Conservation (phyloP, 2,888 invertebrate genomes). For the Unio delphinus region DNA sequence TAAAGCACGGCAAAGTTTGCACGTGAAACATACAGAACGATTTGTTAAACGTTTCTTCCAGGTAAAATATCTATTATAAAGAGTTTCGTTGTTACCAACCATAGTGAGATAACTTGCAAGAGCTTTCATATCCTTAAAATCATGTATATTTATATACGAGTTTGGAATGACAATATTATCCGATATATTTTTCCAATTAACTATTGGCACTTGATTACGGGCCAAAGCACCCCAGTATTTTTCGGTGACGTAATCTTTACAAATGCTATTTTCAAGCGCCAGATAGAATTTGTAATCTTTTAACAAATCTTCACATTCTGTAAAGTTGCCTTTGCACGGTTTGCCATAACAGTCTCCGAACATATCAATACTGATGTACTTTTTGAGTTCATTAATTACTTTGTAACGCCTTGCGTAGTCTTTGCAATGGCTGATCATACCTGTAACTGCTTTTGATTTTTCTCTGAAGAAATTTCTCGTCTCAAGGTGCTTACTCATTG, state of each 20-base stretch:
- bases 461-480: conserved; percentile 23
- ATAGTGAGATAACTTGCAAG: conserved; percentile 34
- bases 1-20: conserved; percentile 48
- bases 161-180: conserved; percentile 17
- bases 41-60: conserved; percentile 43
- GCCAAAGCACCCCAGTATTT: conserved; percentile 50
- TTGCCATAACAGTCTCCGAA: conserved; percentile 15
- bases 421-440: conserved; percentile 32
- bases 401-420: conserved; percentile 28
- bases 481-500: neutral
- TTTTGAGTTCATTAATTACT: conserved; percentile 22
- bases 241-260: conserved; percentile 54
- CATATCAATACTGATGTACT: conserved; percentile 21
- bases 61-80: conserved; percentile 50
- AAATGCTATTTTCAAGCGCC: conserved; percentile 52
- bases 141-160: conserved; percentile 40
- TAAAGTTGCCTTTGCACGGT: neutral
- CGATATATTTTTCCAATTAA: conserved; percentile 43
- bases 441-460: conserved; percentile 20
- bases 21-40: conserved; percentile 32
- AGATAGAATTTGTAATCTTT: conserved; percentile 51
- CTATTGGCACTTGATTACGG: conserved; percentile 50
- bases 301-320: conserved; percentile 28
- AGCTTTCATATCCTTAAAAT: conserved; percentile 29
- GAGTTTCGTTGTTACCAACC: conserved; percentile 36